phyloP scores from a whole-genome alignment of 2,888 invertebrate genomes.

The Eueremaeus valkanovi region DNA sequence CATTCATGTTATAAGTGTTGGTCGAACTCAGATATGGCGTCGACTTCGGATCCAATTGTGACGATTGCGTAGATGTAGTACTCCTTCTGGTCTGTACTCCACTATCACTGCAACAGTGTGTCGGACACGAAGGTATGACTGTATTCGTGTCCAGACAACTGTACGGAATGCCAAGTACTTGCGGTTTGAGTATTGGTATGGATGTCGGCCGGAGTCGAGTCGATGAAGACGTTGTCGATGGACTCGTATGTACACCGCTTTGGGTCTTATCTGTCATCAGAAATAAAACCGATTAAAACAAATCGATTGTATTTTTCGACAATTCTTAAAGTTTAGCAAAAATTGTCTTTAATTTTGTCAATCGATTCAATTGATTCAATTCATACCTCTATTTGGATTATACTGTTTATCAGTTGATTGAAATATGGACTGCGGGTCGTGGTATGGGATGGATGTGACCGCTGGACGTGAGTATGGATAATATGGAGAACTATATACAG shows the following conservation, averaged over 20 bases:
- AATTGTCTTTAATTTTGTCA: too few species aligned
- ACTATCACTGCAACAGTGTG: conserved; percentile 36
- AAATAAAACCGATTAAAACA: not conserved
- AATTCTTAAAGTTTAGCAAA: too few species aligned
- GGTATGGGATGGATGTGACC: conserved; percentile 42
- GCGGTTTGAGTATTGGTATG: conserved; percentile 46
- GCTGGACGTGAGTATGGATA: conserved; percentile 42
- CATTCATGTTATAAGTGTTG: not conserved
- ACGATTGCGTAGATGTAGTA: not conserved
- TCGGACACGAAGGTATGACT: conserved; percentile 34
- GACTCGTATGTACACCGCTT: conserved; percentile 20
- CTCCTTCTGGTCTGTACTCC: not conserved
- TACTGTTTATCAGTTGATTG: conserved; percentile 6
- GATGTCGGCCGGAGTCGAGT: conserved; percentile 40
- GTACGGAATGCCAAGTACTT: conserved; percentile 43
- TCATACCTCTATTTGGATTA: conserved; percentile 18
- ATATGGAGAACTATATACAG: conserved; percentile 21
- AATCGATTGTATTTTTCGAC: not conserved
- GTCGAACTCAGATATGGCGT: not conserved
- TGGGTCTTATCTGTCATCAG: conserved; percentile 33
- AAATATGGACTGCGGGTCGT: conserved; percentile 21
- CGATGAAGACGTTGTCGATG: conserved; percentile 27
- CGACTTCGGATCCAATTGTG: not conserved
- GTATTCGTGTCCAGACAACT: conserved; percentile 39
- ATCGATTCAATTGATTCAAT: not conserved